Evolutionary conservation across 1,140 invertebrate species (phyloP).

Genomic region (Drosophila watanabei): DNA sequence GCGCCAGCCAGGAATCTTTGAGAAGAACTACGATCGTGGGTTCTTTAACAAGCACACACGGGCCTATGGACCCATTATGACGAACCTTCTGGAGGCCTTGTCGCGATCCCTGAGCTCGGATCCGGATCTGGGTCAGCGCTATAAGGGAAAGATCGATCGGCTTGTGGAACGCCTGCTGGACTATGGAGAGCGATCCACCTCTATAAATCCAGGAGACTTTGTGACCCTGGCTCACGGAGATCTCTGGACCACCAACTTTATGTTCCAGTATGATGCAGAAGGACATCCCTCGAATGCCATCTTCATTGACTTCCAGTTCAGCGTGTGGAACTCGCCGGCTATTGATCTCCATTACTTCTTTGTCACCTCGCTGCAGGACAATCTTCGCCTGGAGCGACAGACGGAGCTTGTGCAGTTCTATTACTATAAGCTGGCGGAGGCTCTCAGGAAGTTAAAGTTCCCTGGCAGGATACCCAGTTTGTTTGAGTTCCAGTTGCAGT

Average conservation of each 20-base stretch:
- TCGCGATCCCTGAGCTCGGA: slow-evolving; percentile 47
- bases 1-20: slow-evolving; percentile 49
- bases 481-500: slow-evolving; percentile 65
- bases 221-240: slow-evolving; percentile 89
- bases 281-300: slow-evolving; percentile 55
- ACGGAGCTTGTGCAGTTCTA: slow-evolving; percentile 71
- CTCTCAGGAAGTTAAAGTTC: slow-evolving; percentile 53
- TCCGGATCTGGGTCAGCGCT: slow-evolving; percentile 29
- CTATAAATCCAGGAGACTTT: slow-evolving; percentile 85
- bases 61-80: slow-evolving; percentile 50
- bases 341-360: slow-evolving; percentile 79
- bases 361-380: slow-evolving; percentile 49
- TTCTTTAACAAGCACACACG: slow-evolving; percentile 67
- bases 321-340: slow-evolving; percentile 72
- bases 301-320: slow-evolving; percentile 81
- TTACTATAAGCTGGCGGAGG: slow-evolving; percentile 54
- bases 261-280: slow-evolving; percentile 87
- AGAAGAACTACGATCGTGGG: slow-evolving; percentile 61
- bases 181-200: slow-evolving; percentile 51
- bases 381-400: slow-evolving; percentile 31
- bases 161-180: slow-evolving; percentile 58
- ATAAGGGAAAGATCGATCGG: slow-evolving; percentile 54
- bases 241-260: slow-evolving; percentile 89
- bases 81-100: slow-evolving; percentile 51
- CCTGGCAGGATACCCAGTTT: slow-evolving; percentile 60